Percentiles rank a stretch among this genome's conserved stretches.
phyloP scores from a whole-genome alignment of 2,797 vertebrate genomes.

The Denticeps clupeoides region DNA sequence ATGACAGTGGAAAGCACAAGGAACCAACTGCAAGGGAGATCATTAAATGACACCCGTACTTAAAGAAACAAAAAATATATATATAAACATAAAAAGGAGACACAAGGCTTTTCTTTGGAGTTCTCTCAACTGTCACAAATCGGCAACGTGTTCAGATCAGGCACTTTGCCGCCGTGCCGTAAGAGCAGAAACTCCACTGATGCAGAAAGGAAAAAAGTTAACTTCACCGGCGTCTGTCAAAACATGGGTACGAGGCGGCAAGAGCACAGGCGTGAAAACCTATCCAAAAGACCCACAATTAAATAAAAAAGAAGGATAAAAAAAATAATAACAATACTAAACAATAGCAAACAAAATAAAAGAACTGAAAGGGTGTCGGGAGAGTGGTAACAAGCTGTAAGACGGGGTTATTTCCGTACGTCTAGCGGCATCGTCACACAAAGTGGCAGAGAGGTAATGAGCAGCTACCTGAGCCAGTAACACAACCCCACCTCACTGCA shows the following conservation, averaged over 20 bases:
- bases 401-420: conserved; percentile 5
- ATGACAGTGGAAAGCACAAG: conserved; percentile 16
- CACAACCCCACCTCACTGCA: no score
- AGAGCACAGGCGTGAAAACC: neutral
- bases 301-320: neutral
- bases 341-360: conserved; percentile 4
- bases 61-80: neutral
- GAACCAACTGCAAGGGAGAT: neutral
- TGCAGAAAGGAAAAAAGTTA: no score
- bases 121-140: no score
- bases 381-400: conserved; percentile 1
- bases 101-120: no score
- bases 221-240: no score
- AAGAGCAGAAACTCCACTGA: no score
- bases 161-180: no score
- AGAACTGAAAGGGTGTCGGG: neutral
- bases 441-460: no score
- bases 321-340: conserved; percentile 1
- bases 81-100: neutral
- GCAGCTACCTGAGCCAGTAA: no score
- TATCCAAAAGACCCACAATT: conserved; percentile 1
- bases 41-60: conserved; percentile 6
- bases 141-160: no score
- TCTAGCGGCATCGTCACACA: no score
- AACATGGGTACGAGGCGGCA: conserved; percentile 9